Evolutionary conservation across 2,797 vertebrate species (phyloP), one percentile per base, ranked within the genome.

Genomic region (Gobionotothen gibberifrons): DNA sequence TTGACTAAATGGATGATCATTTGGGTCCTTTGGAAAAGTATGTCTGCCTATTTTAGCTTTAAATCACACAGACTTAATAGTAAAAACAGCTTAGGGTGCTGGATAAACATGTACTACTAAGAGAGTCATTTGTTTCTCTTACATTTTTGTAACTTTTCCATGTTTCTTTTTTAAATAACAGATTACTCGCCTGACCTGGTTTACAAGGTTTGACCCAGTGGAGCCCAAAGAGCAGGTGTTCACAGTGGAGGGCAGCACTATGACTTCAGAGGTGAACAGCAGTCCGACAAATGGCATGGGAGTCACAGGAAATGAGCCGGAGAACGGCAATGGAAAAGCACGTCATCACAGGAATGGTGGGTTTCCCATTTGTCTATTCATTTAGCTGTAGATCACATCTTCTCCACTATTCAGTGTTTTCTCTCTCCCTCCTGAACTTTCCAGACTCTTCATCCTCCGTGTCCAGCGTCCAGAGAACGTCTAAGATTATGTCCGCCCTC

Each of bases 181-280:
- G 97, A 80, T 98, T 36, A 95, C 90, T 56, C 94, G 93, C 15
- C 94, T 99, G 39, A 99, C 97, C 39, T 99, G 98, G 98, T 98
- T 94, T 88, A 98, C 97, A 0, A 95, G 95, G 14, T 95, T 93
- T 19, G 96, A 97, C 69, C 79, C 87, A 0, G 71, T 83, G 64
- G 53, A 82, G 84, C 84, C 76, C 54, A 78, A 69, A 60, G 81
- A 83, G 55, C 90, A 89, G 42, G 79, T 76, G n/a, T 83, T 63
- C 39, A 62, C 85, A 10, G 89, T 89, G 60, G 84, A 92, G 67
- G 69, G 1, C 2, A 61, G 59, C 52, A 51, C 11, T 17, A 22
- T 12, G 12, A 42, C 19, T 16, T 32, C 42, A 10, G 71, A 78
- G 4, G 59, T 16, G 59, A 76, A 8, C 2, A 43, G 40, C 1